phyloP scores from a whole-genome alignment of 2,888 invertebrate species.

The Microplitis manilae region DNA sequence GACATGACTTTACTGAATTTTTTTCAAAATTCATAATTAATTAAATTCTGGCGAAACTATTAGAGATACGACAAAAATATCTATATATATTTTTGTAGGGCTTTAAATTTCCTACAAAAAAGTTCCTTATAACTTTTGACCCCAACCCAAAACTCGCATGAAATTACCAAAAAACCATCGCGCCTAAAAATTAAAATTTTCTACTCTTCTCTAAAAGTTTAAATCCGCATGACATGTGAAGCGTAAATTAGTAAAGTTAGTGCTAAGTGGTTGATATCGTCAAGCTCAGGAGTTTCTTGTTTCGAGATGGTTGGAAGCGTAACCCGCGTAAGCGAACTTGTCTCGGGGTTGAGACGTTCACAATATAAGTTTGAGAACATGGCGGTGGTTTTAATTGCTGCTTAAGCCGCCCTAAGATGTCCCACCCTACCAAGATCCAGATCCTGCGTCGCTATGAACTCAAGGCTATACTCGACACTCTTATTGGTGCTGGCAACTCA shows the following conservation, averaged over 20 bases:
- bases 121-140: no score
- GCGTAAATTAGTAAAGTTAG: slow-evolving; percentile 32
- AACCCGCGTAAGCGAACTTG: slow-evolving; percentile 43
- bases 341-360: slow-evolving; percentile 49
- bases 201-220: background rate
- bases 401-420: slow-evolving; percentile 55
- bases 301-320: slow-evolving; percentile 7
- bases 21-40: no score
- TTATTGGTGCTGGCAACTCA: no score
- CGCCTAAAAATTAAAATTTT: no score
- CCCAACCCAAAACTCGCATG: no score
- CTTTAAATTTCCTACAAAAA: no score
- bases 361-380: slow-evolving; percentile 31
- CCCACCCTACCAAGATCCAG: background rate
- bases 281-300: slow-evolving; percentile 28
- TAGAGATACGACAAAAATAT: no score
- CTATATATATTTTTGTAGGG: no score
- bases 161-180: no score
- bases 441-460: background rate
- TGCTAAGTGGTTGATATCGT: slow-evolving; percentile 20
- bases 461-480: background rate
- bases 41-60: no score
- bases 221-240: slow-evolving; percentile 5
- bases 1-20: no score
- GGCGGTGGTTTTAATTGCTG: slow-evolving; percentile 65